A percentile compares a stretch with the other conserved stretches of the same genome.
phyloP scores from a whole-genome alignment of 2,113 vertebrate species.

The Diphyllodes magnificus region DNA sequence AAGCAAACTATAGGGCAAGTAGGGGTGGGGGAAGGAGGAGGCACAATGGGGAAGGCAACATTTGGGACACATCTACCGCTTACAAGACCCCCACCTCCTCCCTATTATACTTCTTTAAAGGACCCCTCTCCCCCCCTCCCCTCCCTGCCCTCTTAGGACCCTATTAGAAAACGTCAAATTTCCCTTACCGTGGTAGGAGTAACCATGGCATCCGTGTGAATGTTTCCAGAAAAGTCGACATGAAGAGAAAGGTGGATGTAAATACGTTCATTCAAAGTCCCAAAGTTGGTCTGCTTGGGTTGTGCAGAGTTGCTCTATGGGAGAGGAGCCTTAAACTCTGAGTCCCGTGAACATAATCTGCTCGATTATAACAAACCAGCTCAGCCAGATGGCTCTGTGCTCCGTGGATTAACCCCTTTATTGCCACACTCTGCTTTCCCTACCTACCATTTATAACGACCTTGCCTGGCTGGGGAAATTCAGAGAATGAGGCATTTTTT shows the following conservation, averaged over 20 bases:
- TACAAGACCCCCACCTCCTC: neutral
- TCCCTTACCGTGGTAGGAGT: constrained; percentile 94
- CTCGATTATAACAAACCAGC: constrained; percentile 83
- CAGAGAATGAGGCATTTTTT: neutral
- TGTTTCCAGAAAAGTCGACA: constrained; percentile 93
- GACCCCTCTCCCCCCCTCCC: neutral
- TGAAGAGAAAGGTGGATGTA: constrained; percentile 87
- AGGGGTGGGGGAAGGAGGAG: neutral
- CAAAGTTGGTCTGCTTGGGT: constrained; percentile 71
- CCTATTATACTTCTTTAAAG: neutral
- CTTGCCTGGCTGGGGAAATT: neutral
- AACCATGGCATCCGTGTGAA: constrained; percentile 97
- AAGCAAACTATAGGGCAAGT: neutral
- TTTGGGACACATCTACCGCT: neutral
- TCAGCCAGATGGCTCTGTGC: constrained; percentile 82
- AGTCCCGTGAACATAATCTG: constrained; percentile 81
- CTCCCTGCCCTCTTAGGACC: neutral
- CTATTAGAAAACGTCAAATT: constrained; percentile 46
- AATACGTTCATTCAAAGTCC: constrained; percentile 84
- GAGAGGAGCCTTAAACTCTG: constrained; percentile 79
- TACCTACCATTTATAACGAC: constrained; percentile 20
- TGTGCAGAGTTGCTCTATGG: constrained; percentile 70
- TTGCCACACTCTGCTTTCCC: constrained; percentile 33
- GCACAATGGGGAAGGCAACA: constrained; percentile 14
- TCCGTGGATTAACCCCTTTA: constrained; percentile 75